These are phyloP conservation scores for Cyprinus carpio DNA, from an alignment of 2,113 vertebrate species.

Conservation along the genomic window DNA sequence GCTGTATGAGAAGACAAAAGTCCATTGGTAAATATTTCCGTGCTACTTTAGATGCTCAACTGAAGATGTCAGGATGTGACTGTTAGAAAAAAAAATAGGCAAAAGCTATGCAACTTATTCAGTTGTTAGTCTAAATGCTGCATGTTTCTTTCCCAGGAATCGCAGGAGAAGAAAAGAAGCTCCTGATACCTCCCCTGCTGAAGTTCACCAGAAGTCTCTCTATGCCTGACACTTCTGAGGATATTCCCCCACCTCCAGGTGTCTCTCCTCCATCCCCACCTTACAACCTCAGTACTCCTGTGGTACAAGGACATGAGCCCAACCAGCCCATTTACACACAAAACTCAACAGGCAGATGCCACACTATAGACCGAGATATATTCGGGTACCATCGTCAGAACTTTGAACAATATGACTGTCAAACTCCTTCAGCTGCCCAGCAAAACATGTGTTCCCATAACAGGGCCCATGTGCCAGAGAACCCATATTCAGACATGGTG, in stretches of 20 bases:
- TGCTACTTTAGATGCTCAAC: not conserved
- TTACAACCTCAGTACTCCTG: slow-evolving; percentile 84
- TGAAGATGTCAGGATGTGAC: not conserved
- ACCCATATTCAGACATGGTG: slow-evolving; percentile 92
- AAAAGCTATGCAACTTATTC: not conserved
- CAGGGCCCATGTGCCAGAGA: slow-evolving; percentile 90
- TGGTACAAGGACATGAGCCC: slow-evolving; percentile 82
- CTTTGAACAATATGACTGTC: slow-evolving; percentile 86
- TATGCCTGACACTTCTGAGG: slow-evolving; percentile 97
- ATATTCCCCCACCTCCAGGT: slow-evolving; percentile 94
- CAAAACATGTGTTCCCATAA: slow-evolving; percentile 79
- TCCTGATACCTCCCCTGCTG: slow-evolving; percentile 90
- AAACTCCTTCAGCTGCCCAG: slow-evolving; percentile 67
- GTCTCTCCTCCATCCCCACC: slow-evolving; percentile 92
- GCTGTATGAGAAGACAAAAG: slow-evolving; percentile 94
- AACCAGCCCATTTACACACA: slow-evolving; percentile 85
- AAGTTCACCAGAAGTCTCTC: slow-evolving; percentile 98
- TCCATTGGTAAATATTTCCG: slow-evolving; percentile 86
- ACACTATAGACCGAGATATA: slow-evolving; percentile 82
- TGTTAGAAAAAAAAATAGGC: not conserved
- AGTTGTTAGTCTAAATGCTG: slow-evolving; percentile 31
- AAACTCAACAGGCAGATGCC: slow-evolving; percentile 80
- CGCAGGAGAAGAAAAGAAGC: slow-evolving; percentile 91
- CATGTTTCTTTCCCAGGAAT: slow-evolving; percentile 70
- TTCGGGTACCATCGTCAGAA: slow-evolving; percentile 84